A percentile compares a stretch with the other conserved stretches of the same genome.
Evolutionary conservation across 2,797 vertebrate species (phyloP).

Genomic region (Girardinus metallicus): DNA sequence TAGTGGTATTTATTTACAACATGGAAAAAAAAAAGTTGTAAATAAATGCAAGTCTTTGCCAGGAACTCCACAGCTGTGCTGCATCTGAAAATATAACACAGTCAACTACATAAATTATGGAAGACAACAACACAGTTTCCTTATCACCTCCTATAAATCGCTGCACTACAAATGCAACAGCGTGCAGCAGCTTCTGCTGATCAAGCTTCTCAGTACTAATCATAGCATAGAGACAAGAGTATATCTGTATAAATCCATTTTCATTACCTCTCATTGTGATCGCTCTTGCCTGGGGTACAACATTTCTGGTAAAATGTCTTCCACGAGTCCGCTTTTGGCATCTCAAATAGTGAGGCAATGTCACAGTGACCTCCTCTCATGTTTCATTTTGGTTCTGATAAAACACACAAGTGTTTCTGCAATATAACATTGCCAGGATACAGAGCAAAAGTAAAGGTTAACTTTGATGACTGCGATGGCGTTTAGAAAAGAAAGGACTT

Average conservation of each 20-base stretch:
- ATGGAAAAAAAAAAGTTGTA: slow-evolving; percentile 46
- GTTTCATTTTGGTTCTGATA: background rate
- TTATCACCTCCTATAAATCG: slow-evolving; percentile 78
- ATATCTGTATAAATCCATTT: slow-evolving; percentile 4
- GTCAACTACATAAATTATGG: slow-evolving; percentile 72
- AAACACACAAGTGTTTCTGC: background rate
- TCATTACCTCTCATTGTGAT: background rate
- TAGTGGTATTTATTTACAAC: slow-evolving; percentile 64
- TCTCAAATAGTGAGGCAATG: background rate
- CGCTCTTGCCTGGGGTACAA: background rate
- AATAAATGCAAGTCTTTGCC: slow-evolving; percentile 55
- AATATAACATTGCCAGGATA: slow-evolving; percentile 2
- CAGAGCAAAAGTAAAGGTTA: slow-evolving; percentile 15
- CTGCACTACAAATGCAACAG: slow-evolving; percentile 41
- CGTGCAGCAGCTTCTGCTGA: slow-evolving; percentile 53
- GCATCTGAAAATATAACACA: slow-evolving; percentile 63
- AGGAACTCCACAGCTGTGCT: slow-evolving; percentile 40
- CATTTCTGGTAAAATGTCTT: background rate
- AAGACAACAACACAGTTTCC: slow-evolving; percentile 73
- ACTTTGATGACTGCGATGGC: slow-evolving; percentile 3
- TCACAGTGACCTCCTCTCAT: slow-evolving; percentile 3
- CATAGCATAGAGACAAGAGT: slow-evolving; percentile 42
- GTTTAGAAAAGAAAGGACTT: slow-evolving; percentile 7
- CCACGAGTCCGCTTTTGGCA: background rate
- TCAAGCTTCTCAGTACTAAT: slow-evolving; percentile 65